phyloP scores from a whole-genome alignment of 2,113 vertebrate genomes.

The Chrysochloris asiatica region DNA sequence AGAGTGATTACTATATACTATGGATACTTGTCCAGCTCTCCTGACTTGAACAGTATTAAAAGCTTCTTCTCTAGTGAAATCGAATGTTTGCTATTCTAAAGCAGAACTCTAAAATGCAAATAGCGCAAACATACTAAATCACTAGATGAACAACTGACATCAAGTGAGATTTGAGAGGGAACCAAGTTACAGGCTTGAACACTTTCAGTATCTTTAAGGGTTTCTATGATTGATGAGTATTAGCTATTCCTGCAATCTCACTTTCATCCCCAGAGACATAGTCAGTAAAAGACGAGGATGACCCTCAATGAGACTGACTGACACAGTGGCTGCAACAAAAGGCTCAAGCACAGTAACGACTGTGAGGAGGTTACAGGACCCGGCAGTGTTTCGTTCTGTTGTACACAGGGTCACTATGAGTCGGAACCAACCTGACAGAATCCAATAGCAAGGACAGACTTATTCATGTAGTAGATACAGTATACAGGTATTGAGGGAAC shows the following conservation, averaged over 20 bases:
- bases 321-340: background rate
- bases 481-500: background rate
- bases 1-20: background rate
- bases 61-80: background rate
- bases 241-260: background rate
- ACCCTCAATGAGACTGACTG: background rate
- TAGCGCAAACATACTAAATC: constrained; percentile 8
- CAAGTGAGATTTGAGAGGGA: background rate
- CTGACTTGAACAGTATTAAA: background rate
- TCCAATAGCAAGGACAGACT: background rate
- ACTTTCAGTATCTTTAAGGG: background rate
- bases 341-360: background rate
- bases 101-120: constrained; percentile 11
- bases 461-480: background rate
- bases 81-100: background rate
- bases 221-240: background rate
- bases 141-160: background rate
- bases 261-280: background rate
- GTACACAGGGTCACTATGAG: background rate
- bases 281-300: background rate
- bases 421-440: background rate
- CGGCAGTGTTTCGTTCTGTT: background rate
- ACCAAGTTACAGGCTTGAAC: background rate
- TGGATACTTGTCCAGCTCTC: background rate
- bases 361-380: background rate